These are phyloP conservation scores for Tetramorium simillimum DNA, from an alignment of 1,140 invertebrate genomes.

Conservation along the genomic window DNA sequence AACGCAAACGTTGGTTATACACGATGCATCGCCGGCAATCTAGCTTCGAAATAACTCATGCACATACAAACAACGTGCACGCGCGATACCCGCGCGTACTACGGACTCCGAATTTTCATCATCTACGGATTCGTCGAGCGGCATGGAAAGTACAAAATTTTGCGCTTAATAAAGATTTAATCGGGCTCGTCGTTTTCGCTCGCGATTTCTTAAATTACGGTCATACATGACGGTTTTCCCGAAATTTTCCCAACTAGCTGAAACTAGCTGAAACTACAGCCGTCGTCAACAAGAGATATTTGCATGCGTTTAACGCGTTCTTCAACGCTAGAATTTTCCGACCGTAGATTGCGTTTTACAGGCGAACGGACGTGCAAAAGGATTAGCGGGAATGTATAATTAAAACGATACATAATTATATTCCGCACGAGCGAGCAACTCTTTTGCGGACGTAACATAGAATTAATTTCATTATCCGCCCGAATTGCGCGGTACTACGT, in stretches of 20 bases:
- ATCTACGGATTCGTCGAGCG: background rate
- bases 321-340: constrained; percentile 34
- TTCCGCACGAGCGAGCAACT: constrained; percentile 43
- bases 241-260: no score
- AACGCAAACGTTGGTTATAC: background rate
- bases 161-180: background rate
- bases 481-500: constrained; percentile 53
- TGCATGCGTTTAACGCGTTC: constrained; percentile 7
- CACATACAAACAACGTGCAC: background rate
- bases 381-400: constrained; percentile 55
- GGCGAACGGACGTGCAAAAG: constrained; percentile 38
- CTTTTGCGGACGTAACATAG: constrained; percentile 55
- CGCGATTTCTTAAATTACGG: background rate
- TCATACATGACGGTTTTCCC: background rate
- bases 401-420: constrained; percentile 62
- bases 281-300: background rate
- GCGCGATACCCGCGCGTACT: background rate
- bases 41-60: constrained; percentile 59
- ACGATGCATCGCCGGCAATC: background rate
- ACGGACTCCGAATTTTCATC: background rate
- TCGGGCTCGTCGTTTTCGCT: background rate
- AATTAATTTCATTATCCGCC: constrained; percentile 59
- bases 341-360: constrained; percentile 42
- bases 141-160: background rate
- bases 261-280: background rate